Conservation (phyloP, 2,888 invertebrate genomes). For the Parnassius smintheus region DNA sequence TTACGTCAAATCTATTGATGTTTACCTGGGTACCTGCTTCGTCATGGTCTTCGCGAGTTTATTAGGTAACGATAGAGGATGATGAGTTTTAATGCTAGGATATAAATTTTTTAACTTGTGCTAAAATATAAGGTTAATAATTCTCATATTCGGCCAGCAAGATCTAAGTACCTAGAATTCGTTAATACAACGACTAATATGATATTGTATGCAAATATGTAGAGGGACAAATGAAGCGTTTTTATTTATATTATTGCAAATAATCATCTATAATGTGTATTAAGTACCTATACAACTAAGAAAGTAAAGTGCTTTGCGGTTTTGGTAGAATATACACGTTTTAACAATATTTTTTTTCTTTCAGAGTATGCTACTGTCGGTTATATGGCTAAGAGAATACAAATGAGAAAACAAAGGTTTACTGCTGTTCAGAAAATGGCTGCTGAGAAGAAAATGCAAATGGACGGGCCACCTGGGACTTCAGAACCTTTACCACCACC, state of each 20-base stretch:
- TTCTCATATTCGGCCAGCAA: background rate
- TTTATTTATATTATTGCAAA: too few species aligned
- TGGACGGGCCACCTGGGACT: slow-evolving; percentile 87
- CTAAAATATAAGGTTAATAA: background rate
- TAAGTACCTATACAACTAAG: background rate
- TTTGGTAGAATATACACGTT: slow-evolving; percentile 4
- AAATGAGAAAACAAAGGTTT: slow-evolving; percentile 96
- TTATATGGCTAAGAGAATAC: slow-evolving; percentile 98
- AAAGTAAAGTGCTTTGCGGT: slow-evolving; percentile 32
- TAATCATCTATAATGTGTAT: background rate
- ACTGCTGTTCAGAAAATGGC: slow-evolving; percentile 94
- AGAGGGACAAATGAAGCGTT: too few species aligned
- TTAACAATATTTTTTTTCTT: slow-evolving; percentile 39
- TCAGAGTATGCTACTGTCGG: slow-evolving; percentile 98
- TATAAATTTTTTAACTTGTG: background rate
- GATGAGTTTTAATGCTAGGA: background rate
- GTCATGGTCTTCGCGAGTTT: slow-evolving; percentile 99
- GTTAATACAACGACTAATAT: too few species aligned
- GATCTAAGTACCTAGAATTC: too few species aligned
- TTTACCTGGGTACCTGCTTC: slow-evolving; percentile 98
- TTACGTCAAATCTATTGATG: slow-evolving; percentile 98
- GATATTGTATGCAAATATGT: too few species aligned
- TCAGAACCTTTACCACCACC: slow-evolving; percentile 81
- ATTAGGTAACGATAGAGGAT: slow-evolving; percentile 84
- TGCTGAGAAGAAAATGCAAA: slow-evolving; percentile 92